Evolutionary conservation across 1,140 invertebrate species (phyloP).

Genomic region (Brachionus paranguensis): DNA sequence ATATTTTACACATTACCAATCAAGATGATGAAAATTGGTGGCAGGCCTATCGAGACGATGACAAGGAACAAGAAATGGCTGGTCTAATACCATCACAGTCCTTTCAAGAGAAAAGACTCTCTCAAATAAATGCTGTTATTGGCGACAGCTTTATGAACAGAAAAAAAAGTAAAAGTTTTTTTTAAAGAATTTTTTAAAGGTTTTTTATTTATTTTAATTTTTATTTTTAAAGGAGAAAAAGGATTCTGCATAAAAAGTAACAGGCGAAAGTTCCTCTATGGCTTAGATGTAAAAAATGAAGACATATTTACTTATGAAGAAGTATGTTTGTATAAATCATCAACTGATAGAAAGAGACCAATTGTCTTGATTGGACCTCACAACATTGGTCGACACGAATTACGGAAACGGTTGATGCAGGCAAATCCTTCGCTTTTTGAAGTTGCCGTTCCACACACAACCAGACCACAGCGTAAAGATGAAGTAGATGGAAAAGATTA

Average conservation of each 20-base stretch:
- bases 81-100: constrained; percentile 88
- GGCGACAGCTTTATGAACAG: constrained; percentile 27
- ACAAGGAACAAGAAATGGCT: constrained; percentile 60
- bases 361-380: constrained; percentile 95
- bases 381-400: constrained; percentile 88
- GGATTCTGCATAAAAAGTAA: constrained; percentile 9
- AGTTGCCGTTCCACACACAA: constrained; percentile 74
- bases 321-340: constrained; percentile 4
- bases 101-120: constrained; percentile 79
- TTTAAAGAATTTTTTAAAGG: background rate
- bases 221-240: background rate
- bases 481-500: constrained; percentile 93
- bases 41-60: constrained; percentile 59
- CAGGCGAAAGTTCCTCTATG: background rate
- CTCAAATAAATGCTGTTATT: constrained; percentile 35
- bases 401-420: constrained; percentile 87
- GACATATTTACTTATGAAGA: constrained; percentile 36
- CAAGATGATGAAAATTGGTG: constrained; percentile 63
- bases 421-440: constrained; percentile 82
- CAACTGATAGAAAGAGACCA: constrained; percentile 60
- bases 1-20: constrained; percentile 90
- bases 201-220: background rate
- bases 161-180: background rate
- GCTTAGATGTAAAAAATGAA: background rate
- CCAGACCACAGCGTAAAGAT: constrained; percentile 73